phyloP scores from a whole-genome alignment of 2,797 vertebrate species.

The Scleropages formosus region DNA sequence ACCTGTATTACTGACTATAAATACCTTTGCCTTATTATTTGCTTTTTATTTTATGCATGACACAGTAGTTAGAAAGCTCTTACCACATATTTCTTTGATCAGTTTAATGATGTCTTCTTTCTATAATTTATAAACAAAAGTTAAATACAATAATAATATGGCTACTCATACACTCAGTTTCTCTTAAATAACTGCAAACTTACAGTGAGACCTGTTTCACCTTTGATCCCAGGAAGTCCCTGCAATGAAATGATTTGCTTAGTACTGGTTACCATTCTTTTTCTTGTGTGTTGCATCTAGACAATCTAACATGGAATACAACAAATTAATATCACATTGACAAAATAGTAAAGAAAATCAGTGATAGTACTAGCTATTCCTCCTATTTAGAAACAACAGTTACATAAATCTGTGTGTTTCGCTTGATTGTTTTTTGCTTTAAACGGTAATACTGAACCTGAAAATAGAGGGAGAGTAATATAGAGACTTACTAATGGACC shows the following conservation, averaged over 20 bases:
- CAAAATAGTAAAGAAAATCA: not conserved
- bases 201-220: conserved; percentile 83
- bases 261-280: not conserved
- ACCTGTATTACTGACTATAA: not conserved
- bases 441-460: not conserved
- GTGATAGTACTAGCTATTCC: not conserved
- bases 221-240: conserved; percentile 78
- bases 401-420: not conserved
- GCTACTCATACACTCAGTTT: not conserved
- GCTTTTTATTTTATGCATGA: not conserved
- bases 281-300: too few relatives aligned
- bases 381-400: not conserved
- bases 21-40: not conserved
- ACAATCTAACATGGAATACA: too few relatives aligned
- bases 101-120: conserved; percentile 87
- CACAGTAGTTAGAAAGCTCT: conserved; percentile 55
- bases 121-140: conserved; percentile 46
- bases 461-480: conserved; percentile 18
- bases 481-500: conserved; percentile 74
- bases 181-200: conserved; percentile 47
- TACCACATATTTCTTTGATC: conserved; percentile 90
- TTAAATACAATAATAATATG: conserved; percentile 1
- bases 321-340: too few relatives aligned
- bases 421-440: not conserved
- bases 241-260: conserved; percentile 47